Conservation (phyloP, 1,140 invertebrate species). For the Tetragonula clypearis region DNA sequence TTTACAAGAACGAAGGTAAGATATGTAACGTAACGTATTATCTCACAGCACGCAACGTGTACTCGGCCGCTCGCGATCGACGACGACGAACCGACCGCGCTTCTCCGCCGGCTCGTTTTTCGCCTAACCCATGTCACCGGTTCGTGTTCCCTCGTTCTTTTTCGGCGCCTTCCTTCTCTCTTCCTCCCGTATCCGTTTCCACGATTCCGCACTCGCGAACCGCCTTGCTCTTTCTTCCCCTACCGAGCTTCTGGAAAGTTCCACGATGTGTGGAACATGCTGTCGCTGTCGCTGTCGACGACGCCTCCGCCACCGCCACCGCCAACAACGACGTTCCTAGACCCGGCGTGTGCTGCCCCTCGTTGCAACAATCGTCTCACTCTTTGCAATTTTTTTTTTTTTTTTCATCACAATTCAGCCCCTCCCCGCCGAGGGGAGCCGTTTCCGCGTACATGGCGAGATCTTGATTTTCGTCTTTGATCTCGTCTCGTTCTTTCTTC, state of each 20-base stretch:
- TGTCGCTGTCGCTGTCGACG: neutral
- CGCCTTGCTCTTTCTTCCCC: slow-evolving; percentile 42
- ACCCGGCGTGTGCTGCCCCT: neutral
- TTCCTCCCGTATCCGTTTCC: slow-evolving; percentile 1
- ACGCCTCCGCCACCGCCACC: neutral
- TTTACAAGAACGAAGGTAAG: slow-evolving; percentile 77
- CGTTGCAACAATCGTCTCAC: no score
- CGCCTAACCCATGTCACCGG: slow-evolving; percentile 19
- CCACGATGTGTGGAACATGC: slow-evolving; percentile 57
- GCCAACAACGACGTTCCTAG: neutral
- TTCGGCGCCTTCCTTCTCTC: neutral
- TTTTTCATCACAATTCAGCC: neutral
- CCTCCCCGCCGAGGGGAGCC: no score
- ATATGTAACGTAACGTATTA: slow-evolving; percentile 11
- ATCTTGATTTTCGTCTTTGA: neutral
- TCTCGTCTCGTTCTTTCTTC: neutral
- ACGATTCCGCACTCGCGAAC: slow-evolving; percentile 20
- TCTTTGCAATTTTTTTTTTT: neutral
- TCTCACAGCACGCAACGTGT: slow-evolving; percentile 36
- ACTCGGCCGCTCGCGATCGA: slow-evolving; percentile 9
- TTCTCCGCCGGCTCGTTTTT: slow-evolving; percentile 37
- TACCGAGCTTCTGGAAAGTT: slow-evolving; percentile 74
- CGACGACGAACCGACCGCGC: slow-evolving; percentile 6
- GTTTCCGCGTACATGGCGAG: neutral
- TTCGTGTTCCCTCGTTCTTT: slow-evolving; percentile 10